Evolutionary conservation across 2,888 invertebrate species (phyloP).

Genomic region (Dexiosoma caninum): DNA sequence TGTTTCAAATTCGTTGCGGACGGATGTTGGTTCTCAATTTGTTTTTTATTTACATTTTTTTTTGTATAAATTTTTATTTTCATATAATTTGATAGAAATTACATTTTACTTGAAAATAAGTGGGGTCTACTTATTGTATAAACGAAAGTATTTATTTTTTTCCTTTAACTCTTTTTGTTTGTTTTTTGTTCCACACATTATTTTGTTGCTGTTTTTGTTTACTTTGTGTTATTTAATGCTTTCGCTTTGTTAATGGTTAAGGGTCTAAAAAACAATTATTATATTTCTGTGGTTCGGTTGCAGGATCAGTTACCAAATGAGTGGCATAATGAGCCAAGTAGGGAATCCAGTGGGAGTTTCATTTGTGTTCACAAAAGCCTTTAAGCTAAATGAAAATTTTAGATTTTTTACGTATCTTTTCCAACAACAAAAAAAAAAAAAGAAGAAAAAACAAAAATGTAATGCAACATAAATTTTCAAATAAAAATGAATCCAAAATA

Average conservation of each 20-base stretch:
- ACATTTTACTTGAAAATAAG: conserved; percentile 58
- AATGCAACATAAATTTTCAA: conserved; percentile 50
- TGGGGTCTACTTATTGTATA: conserved; percentile 31
- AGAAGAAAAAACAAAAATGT: no score
- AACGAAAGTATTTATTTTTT: neutral
- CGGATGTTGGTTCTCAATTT: no score
- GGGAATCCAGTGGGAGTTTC: neutral
- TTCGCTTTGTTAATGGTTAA: conserved; percentile 39
- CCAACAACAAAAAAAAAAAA: no score
- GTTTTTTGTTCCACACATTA: neutral
- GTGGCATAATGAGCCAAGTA: conserved; percentile 17
- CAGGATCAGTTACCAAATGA: conserved; percentile 11
- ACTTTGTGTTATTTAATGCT: conserved; percentile 11
- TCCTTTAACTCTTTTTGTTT: no score
- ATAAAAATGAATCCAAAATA: conserved; percentile 4
- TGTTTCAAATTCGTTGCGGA: neutral
- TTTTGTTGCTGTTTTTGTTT: neutral
- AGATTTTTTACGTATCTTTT: neutral
- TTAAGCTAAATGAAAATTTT: conserved; percentile 35
- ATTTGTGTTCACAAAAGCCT: conserved; percentile 29
- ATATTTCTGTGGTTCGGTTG: conserved; percentile 25
- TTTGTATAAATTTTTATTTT: neutral
- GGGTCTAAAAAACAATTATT: conserved; percentile 61
- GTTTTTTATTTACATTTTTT: neutral
- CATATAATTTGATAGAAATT: conserved; percentile 51